Evolutionary conservation across 2,113 vertebrate genomes (phyloP).

Genomic region (Prolemur simus): DNA sequence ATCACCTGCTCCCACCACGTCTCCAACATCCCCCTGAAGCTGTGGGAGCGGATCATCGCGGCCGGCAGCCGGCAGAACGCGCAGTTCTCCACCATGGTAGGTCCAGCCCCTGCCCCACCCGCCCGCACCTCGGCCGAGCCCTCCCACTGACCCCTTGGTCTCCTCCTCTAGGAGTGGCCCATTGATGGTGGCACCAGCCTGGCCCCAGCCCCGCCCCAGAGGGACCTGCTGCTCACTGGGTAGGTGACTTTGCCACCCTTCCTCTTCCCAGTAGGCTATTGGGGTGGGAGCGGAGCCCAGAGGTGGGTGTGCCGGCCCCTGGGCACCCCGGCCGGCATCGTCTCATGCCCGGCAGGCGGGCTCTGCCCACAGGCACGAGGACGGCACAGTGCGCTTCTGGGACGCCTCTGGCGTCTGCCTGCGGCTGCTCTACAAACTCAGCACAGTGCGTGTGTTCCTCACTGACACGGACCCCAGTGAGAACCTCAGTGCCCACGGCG

Average conservation of each 20-base stretch:
- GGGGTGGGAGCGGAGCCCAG: neutral
- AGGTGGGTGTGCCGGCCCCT: neutral
- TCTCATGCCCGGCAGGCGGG: neutral
- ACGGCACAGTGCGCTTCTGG: slow-evolving; percentile 97
- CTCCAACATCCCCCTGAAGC: slow-evolving; percentile 95
- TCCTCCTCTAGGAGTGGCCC: slow-evolving; percentile 90
- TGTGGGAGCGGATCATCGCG: slow-evolving; percentile 93
- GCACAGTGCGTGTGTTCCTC: slow-evolving; percentile 93
- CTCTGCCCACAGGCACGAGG: slow-evolving; percentile 89
- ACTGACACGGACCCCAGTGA: slow-evolving; percentile 94
- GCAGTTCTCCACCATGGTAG: slow-evolving; percentile 93
- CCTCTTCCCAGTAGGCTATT: neutral
- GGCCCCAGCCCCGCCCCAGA: slow-evolving; percentile 92
- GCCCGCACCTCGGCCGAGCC: rapidly evolving
- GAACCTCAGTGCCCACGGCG: slow-evolving; percentile 90
- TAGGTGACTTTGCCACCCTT: slow-evolving; percentile 75
- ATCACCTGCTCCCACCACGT: slow-evolving; percentile 98
- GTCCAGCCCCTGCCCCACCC: neutral
- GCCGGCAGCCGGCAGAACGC: slow-evolving; percentile 91
- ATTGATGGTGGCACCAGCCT: slow-evolving; percentile 94
- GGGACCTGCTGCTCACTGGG: slow-evolving; percentile 98
- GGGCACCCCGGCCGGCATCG: neutral
- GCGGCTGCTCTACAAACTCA: slow-evolving; percentile 94
- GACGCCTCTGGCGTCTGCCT: slow-evolving; percentile 97
- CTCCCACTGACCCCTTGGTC: neutral